phyloP scores from a whole-genome alignment of 2,888 invertebrate species.

The Mythimna ferrago region DNA sequence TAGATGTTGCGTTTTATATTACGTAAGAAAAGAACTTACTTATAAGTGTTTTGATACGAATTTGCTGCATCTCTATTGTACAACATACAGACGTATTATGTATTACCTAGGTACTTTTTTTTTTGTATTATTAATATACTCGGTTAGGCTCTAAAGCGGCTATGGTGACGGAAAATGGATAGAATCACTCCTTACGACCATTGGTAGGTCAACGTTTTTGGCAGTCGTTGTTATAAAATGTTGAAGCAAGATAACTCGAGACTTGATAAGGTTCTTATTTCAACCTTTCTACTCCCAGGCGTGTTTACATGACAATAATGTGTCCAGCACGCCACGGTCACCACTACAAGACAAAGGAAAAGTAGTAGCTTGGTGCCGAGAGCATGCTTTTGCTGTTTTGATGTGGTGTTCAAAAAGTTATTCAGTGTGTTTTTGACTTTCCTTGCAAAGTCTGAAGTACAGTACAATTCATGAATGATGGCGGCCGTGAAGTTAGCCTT shows the following conservation, averaged over 20 bases:
- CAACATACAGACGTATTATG: slow-evolving; percentile 32
- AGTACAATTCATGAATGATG: too few relatives aligned
- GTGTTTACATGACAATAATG: too few relatives aligned
- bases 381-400: too few relatives aligned
- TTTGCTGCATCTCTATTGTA: slow-evolving; percentile 32
- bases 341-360: too few relatives aligned
- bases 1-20: slow-evolving; percentile 2
- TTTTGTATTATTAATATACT: slow-evolving; percentile 27
- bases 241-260: background rate
- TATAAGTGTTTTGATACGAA: slow-evolving; percentile 50
- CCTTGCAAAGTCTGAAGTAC: too few relatives aligned
- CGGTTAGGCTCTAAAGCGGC: slow-evolving; percentile 22
- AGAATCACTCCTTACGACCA: background rate
- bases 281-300: too few relatives aligned
- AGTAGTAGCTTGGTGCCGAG: too few relatives aligned
- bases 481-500: too few relatives aligned
- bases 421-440: too few relatives aligned
- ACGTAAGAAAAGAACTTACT: slow-evolving; percentile 20
- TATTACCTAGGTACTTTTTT: slow-evolving; percentile 20
- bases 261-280: background rate
- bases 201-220: background rate
- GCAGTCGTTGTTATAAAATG: background rate
- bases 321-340: too few relatives aligned
- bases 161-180: slow-evolving; percentile 23
- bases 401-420: too few relatives aligned